Evolutionary conservation across 2,113 vertebrate species (phyloP).

Genomic region (Vidua chalybeata): DNA sequence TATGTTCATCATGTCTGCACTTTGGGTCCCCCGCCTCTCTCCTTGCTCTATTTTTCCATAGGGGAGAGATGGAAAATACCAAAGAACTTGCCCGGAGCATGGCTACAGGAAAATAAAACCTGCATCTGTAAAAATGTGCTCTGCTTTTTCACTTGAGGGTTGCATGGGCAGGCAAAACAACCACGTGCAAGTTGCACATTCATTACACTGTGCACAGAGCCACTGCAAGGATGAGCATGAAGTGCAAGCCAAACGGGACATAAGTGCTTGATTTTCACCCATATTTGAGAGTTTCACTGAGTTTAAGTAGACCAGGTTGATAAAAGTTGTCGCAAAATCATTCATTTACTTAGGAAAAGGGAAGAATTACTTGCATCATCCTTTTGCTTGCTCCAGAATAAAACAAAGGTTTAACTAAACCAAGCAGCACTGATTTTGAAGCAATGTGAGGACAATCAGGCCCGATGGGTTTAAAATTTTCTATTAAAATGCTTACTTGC

Average conservation of each 20-base stretch:
- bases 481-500: constrained; percentile 56
- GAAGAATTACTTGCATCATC: background rate
- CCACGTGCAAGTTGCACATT: background rate
- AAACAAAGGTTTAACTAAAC: background rate
- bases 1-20: background rate
- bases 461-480: constrained; percentile 35
- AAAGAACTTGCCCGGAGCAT: constrained; percentile 31
- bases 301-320: background rate
- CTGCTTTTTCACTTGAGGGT: constrained; percentile 18
- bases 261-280: background rate
- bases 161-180: background rate
- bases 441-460: background rate
- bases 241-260: background rate
- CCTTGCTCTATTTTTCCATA: background rate
- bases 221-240: rapidly evolving
- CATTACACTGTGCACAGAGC: background rate
- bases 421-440: background rate
- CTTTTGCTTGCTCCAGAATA: background rate
- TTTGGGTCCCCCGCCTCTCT: background rate
- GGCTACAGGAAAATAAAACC: constrained; percentile 44
- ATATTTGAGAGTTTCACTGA: background rate
- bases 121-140: background rate
- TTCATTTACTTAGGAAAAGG: background rate
- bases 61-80: constrained; percentile 18
- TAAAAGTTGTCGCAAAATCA: background rate